phyloP scores from a whole-genome alignment of 2,797 vertebrate genomes.

The Myripristis jacobus region DNA sequence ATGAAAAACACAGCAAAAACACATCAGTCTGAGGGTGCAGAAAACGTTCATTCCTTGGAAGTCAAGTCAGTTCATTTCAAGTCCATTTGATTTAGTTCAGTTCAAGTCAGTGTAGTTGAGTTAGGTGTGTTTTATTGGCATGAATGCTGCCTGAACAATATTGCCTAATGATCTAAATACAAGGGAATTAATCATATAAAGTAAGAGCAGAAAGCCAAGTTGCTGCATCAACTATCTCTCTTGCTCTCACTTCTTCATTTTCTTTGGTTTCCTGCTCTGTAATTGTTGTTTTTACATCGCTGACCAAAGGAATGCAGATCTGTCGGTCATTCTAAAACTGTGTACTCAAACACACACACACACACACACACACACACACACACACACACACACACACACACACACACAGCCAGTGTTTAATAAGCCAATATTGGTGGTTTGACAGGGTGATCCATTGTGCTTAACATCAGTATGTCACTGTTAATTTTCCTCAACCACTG shows the following conservation, averaged over 20 bases:
- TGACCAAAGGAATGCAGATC: conserved; percentile 41
- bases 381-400: conserved; percentile 14
- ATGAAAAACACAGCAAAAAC: too few relatives aligned
- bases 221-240: not conserved
- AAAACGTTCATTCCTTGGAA: too few relatives aligned
- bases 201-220: conserved; percentile 4
- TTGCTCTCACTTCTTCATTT: not conserved
- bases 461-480: not conserved
- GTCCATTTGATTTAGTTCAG: too few relatives aligned
- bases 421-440: conserved; percentile 24
- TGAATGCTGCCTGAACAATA: too few relatives aligned
- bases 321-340: conserved; percentile 22
- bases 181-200: too few relatives aligned
- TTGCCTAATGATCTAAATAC: too few relatives aligned
- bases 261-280: conserved; percentile 19
- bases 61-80: too few relatives aligned
- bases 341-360: conserved; percentile 7
- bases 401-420: conserved; percentile 3
- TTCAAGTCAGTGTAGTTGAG: too few relatives aligned
- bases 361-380: conserved; percentile 4
- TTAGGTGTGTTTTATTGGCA: too few relatives aligned
- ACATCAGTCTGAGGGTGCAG: too few relatives aligned
- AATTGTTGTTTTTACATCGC: conserved; percentile 33
- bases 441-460: conserved; percentile 18
- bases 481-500: not conserved